These are phyloP conservation scores for Xestoiulus laeticollis DNA, from an alignment of 2,888 invertebrate genomes.

Conservation along the genomic window DNA sequence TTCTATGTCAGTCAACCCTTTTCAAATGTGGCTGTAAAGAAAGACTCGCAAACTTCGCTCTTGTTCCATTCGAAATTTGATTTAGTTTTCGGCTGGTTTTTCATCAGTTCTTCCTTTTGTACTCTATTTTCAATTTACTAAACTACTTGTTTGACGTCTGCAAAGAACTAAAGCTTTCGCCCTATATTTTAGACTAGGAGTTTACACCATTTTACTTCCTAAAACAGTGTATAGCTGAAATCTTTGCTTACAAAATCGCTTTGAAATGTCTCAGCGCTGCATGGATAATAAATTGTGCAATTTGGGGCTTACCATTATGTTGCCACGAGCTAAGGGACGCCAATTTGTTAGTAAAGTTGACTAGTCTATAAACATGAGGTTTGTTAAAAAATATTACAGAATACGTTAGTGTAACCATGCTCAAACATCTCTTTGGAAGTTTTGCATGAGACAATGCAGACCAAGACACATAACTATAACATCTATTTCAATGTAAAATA, in stretches of 20 bases:
- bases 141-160: neutral
- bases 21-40: constrained; percentile 9
- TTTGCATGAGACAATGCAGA: too few relatives aligned
- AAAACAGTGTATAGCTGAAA: neutral
- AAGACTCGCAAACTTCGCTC: neutral
- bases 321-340: too few relatives aligned
- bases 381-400: too few relatives aligned
- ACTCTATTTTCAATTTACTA: neutral
- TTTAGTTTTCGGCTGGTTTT: constrained; percentile 25
- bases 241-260: neutral
- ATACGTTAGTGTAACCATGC: too few relatives aligned
- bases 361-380: too few relatives aligned
- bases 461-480: too few relatives aligned
- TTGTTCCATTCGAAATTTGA: neutral
- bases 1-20: constrained; percentile 20
- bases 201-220: constrained; percentile 28
- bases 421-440: too few relatives aligned
- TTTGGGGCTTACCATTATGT: neutral
- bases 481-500: too few relatives aligned
- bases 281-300: neutral
- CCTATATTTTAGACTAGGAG: neutral
- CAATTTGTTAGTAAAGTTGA: too few relatives aligned
- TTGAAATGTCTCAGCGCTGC: neutral
- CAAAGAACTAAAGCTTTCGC: neutral
- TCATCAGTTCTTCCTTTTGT: constrained; percentile 35